Evolutionary conservation across 1,140 invertebrate genomes (phyloP).

Genomic region (Galendromus occidentalis): DNA sequence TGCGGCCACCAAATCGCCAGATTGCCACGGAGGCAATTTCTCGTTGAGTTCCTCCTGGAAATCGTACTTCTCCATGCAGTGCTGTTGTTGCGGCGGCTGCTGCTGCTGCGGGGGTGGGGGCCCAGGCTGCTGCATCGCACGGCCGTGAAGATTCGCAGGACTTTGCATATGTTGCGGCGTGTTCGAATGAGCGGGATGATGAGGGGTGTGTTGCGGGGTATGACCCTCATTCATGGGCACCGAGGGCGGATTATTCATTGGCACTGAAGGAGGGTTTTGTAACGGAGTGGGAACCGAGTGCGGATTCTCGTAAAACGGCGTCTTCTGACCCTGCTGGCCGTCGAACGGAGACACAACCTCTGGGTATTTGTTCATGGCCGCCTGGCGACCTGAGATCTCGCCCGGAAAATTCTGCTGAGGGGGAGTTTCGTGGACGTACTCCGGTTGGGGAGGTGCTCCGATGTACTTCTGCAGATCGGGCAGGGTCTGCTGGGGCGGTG

Average conservation of each 20-base stretch:
- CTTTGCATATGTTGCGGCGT: slow-evolving; percentile 2
- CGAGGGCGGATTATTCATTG: slow-evolving; percentile 6
- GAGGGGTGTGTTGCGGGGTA: background rate
- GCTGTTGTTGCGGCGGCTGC: background rate
- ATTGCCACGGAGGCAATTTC: background rate
- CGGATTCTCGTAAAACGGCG: background rate
- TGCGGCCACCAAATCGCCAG: background rate
- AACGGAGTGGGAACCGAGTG: background rate
- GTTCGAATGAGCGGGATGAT: background rate
- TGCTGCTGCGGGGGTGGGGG: background rate
- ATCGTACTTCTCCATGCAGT: slow-evolving; percentile 4
- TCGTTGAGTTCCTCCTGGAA: background rate
- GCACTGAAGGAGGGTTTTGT: background rate
- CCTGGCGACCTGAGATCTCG: slow-evolving; percentile 9
- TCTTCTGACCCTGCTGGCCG: slow-evolving; percentile 4
- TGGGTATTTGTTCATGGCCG: background rate
- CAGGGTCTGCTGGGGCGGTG: too few relatives aligned
- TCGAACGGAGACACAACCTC: slow-evolving; percentile 6
- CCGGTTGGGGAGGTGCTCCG: too few relatives aligned
- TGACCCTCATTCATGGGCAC: slow-evolving; percentile 5
- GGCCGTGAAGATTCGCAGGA: background rate
- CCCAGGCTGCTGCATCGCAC: background rate
- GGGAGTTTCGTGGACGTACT: too few relatives aligned
- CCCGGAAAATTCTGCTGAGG: background rate
- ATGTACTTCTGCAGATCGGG: too few relatives aligned